Evolutionary conservation across 2,113 vertebrate species (phyloP), one percentile per base, ranked within the genome.

Genomic region (Falco punctatus): DNA sequence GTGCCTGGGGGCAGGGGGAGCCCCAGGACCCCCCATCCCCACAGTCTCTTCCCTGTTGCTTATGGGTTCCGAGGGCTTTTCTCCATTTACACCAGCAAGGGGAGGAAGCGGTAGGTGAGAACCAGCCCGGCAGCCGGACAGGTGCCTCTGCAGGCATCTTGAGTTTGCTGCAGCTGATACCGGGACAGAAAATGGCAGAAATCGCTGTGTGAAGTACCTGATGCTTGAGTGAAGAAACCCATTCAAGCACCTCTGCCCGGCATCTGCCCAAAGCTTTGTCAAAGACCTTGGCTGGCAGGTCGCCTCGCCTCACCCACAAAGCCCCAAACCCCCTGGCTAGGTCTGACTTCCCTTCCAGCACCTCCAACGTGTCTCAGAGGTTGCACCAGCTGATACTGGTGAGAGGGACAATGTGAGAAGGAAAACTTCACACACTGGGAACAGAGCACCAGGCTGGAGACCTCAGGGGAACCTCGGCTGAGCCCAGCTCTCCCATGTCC

Each of bases 301-400:
- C 70, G 49, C 71, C 71, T n/a, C 1, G 0, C 55, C 51, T 38
- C 44, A 38, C 17, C 51, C 58, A 62, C 2, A 0, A n/a, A 42
- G 33, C 65, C 81, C 49, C 22, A 30, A 32, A 24, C 10, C 40
- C 44, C 66, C 1, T 38, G 2, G 17, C 24, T 35, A 44, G 48
- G 32, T 42, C 8, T 38, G 40, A 13, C 5, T 54, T 51, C 35
- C 19, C 42, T 13, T 44, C 22, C 57, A 2, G 5, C 35, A 22
- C 26, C 46, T 46, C 59, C 22, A 16, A 5, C 3, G 0, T 1
- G 6, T 35, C 18, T 5, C 51, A 24, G 30, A 0, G 3, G 22
- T 21, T 5, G 16, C 11, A 26, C 42, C n/a, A 14, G 30, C n/a
- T 1, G 1, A 40, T 18, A 6, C 38, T 3, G 58, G 42, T 1